Conservation (phyloP, 64 coral and sea anemone species). For the Pachyseris speciosa region DNA sequence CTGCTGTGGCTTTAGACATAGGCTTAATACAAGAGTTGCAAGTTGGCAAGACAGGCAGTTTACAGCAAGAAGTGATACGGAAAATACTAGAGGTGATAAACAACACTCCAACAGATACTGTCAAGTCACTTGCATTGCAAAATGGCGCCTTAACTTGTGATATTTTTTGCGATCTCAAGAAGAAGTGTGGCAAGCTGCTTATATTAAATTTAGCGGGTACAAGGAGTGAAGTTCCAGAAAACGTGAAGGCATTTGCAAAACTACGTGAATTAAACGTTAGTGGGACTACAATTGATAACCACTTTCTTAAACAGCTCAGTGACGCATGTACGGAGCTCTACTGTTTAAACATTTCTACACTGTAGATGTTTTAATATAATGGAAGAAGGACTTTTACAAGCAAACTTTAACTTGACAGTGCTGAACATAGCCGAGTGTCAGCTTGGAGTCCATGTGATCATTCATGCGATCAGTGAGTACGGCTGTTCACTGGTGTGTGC, state of each 20-base stretch:
- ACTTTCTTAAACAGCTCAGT: neutral
- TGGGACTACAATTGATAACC: neutral
- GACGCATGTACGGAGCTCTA: neutral
- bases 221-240: neutral
- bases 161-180: neutral
- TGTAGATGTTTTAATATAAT: neutral
- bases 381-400: neutral
- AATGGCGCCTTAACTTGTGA: neutral
- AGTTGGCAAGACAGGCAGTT: neutral
- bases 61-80: neutral
- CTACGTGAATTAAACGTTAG: neutral
- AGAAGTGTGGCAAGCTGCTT: neutral
- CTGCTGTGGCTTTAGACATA: too few relatives aligned
- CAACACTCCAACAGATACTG: neutral
- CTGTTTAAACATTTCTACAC: conserved; percentile 9
- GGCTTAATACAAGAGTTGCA: neutral
- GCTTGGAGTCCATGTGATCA: neutral
- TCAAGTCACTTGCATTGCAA: neutral
- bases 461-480: conserved; percentile 9
- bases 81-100: neutral
- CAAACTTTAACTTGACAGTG: neutral
- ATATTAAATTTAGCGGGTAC: neutral
- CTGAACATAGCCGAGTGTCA: neutral
- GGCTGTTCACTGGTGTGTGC: neutral
- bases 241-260: neutral